Conservation (phyloP, 2,888 invertebrate species). For the Phlogophora meticulosa region DNA sequence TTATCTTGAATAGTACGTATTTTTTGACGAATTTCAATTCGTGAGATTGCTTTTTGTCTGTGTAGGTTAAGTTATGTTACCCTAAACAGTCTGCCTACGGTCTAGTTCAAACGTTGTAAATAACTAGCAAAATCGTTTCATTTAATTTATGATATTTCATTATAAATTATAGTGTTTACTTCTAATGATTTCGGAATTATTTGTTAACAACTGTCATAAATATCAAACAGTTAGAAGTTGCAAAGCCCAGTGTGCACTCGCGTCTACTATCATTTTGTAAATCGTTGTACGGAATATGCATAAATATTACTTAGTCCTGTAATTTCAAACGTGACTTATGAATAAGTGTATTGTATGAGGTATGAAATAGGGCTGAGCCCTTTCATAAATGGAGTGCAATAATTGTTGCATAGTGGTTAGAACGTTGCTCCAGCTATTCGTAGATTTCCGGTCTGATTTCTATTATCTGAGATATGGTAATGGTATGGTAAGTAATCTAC, state of each 20-base stretch:
- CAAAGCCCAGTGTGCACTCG: slow-evolving; percentile 28
- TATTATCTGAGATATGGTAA: slow-evolving; percentile 59
- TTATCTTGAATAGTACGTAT: slow-evolving; percentile 10
- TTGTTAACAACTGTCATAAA: slow-evolving; percentile 47
- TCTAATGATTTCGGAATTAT: slow-evolving; percentile 41
- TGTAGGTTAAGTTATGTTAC: background rate
- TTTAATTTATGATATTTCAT: slow-evolving; percentile 8
- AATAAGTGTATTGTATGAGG: slow-evolving; percentile 64
- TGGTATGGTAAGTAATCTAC: slow-evolving; percentile 53
- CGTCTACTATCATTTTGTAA: slow-evolving; percentile 52
- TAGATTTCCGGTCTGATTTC: slow-evolving; percentile 59
- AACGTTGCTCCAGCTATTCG: slow-evolving; percentile 33
- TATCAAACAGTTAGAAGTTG: slow-evolving; percentile 31
- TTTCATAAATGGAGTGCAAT: slow-evolving; percentile 60
- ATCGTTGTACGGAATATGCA: slow-evolving; percentile 58
- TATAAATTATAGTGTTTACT: slow-evolving; percentile 10
- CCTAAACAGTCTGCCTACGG: background rate
- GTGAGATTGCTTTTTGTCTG: background rate
- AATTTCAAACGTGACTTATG: slow-evolving; percentile 66
- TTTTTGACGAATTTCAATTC: slow-evolving; percentile 7
- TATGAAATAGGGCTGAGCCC: slow-evolving; percentile 58
- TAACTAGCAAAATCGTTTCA: slow-evolving; percentile 20
- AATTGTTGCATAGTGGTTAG: slow-evolving; percentile 57
- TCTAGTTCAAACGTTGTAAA: background rate
- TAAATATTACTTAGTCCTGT: slow-evolving; percentile 63